Base-by-base conservation (phyloP, 2,888 invertebrate species). In the Rotaria magnacalcarata region DNA sequence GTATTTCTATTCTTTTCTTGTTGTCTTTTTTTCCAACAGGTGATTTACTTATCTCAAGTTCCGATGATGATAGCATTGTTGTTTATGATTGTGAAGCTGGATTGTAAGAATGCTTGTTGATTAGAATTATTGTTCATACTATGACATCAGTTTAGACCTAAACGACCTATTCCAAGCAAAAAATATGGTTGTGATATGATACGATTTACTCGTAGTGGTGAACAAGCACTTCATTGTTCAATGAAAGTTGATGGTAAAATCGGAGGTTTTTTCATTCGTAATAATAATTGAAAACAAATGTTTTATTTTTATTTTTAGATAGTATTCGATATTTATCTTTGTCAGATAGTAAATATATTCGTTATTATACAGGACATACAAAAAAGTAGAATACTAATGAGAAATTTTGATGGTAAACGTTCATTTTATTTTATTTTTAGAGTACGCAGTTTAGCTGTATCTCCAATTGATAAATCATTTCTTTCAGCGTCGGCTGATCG, bases 181-280 rank as follows among this genome's bases (percentile, higher is more conserved):
- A 99, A 99, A 91, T 99, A 99, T 92, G 99, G 99, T 86, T 99
- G 99, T 43, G 98, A 98, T 92, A 92, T 99, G 88, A 97, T 99
- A 90, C 96, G 97, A 90, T 99, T 98, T 90, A 98, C 99, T 85
- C 99, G 99, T 92, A 96, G 97, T 2, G 96, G 96, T 91, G 97
- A 97, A 91, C 96, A 97, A 87, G 99, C 97, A 41, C 95, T 99
- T 89, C 99, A 99, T 92, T 96, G 97, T 92, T 98, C 98, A 24
- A 99, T 98, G 4, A 99, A 99, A 93, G 94, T 99, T 87, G 99
- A 99, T 92, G 93, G 93, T 93, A 89, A 89, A 90, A 88, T 34
- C 1, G 34, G 43, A 24, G 34, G 19, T 74, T 8, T 56, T 14
- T 3, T 52, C 14, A 14, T 52, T 52, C 11, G 11, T 52, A 10